Conservation (phyloP, 2,113 vertebrate species). For the Loxodonta africana region DNA sequence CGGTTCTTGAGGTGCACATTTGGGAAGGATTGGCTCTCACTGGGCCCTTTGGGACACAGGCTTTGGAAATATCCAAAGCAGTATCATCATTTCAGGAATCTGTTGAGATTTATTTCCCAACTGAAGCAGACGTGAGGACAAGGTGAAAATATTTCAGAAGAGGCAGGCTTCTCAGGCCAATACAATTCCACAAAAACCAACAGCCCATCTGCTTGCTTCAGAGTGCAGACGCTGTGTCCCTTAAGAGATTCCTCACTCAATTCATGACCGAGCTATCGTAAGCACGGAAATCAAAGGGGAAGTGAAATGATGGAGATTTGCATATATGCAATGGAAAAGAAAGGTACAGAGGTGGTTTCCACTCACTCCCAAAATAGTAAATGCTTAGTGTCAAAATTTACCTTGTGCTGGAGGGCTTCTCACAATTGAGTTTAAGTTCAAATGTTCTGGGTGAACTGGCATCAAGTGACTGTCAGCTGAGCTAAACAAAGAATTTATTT, state of each 20-base stretch:
- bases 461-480: neutral
- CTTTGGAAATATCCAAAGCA: neutral
- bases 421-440: neutral
- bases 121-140: neutral
- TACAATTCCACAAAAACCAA: neutral
- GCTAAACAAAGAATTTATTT: neutral
- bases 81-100: neutral
- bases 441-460: neutral
- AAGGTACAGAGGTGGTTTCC: neutral
- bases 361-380: neutral
- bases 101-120: neutral
- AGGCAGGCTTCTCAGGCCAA: neutral
- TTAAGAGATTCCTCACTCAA: neutral
- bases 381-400: neutral
- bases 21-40: neutral
- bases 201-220: too few species aligned
- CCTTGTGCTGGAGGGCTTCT: neutral
- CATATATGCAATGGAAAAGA: neutral
- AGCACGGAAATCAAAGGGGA: neutral
- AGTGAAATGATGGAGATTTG: slow-evolving; percentile 52
- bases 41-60: neutral
- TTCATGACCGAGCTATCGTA: neutral
- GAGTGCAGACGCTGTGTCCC: fast-evolving
- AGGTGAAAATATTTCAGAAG: neutral
- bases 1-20: neutral